phyloP scores from a whole-genome alignment of 2,797 vertebrate genomes.

The Myoxocephalus aenaeus region DNA sequence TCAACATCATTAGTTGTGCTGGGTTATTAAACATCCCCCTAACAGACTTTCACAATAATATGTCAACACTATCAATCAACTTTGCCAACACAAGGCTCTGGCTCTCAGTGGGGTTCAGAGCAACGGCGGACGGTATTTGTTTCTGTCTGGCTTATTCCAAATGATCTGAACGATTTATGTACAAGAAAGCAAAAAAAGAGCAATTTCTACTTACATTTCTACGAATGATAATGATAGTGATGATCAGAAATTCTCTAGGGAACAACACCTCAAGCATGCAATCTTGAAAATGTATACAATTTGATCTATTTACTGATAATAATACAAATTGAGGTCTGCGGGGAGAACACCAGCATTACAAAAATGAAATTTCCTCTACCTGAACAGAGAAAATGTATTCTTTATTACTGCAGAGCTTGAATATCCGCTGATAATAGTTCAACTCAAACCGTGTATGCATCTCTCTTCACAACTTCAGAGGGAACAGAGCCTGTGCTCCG shows the following conservation, averaged over 20 bases:
- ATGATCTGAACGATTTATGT: neutral
- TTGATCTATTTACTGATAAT: neutral
- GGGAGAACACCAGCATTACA: neutral
- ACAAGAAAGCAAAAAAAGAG: neutral
- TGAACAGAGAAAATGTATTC: neutral
- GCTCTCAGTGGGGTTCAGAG: slow-evolving; percentile 38
- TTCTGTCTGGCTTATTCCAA: neutral
- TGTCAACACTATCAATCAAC: slow-evolving; percentile 65
- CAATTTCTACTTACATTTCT: too few relatives aligned
- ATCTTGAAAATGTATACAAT: neutral
- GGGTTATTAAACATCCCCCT: slow-evolving; percentile 72
- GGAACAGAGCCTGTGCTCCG: neutral
- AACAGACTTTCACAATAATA: slow-evolving; percentile 64
- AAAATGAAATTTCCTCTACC: neutral
- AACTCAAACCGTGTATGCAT: neutral
- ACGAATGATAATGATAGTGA: neutral
- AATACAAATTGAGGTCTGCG: too few relatives aligned
- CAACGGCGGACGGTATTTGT: neutral
- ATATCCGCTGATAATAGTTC: neutral
- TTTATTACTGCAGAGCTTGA: neutral
- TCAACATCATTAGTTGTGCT: slow-evolving; percentile 68
- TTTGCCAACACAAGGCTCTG: slow-evolving; percentile 39
- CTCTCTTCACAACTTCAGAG: slow-evolving; percentile 26
- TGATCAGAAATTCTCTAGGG: neutral
- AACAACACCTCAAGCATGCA: neutral